phyloP scores from a whole-genome alignment of 2,888 invertebrate genomes.

The Criorhina ranunculi region DNA sequence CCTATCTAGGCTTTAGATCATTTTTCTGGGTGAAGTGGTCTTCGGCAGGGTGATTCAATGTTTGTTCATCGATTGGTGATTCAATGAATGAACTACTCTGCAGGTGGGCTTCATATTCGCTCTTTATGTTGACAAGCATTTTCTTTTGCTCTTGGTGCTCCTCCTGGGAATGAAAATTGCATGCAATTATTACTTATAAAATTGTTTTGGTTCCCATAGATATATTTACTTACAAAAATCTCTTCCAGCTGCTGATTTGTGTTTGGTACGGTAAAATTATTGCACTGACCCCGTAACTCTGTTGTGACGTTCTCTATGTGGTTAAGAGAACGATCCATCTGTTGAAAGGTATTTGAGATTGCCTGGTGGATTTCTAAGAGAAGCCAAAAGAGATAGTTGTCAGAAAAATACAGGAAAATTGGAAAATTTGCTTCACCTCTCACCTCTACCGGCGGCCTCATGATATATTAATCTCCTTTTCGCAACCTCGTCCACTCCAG shows the following conservation, averaged over 20 bases:
- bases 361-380: constrained; percentile 81
- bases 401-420: constrained; percentile 35
- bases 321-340: constrained; percentile 81
- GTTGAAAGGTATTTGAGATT: constrained; percentile 81
- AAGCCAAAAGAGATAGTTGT: background rate
- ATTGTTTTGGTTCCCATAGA: background rate
- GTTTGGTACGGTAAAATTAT: constrained; percentile 81
- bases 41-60: constrained; percentile 44
- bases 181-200: too few species aligned
- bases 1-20: constrained; percentile 72
- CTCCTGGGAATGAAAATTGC: constrained; percentile 79
- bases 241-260: constrained; percentile 82
- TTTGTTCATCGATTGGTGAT: constrained; percentile 58
- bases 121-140: constrained; percentile 82
- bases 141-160: constrained; percentile 84
- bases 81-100: constrained; percentile 75
- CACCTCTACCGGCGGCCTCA: constrained; percentile 64
- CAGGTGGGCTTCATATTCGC: constrained; percentile 82
- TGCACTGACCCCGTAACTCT: constrained; percentile 82
- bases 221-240: constrained; percentile 81
- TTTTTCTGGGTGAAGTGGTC: constrained; percentile 59
- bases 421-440: constrained; percentile 44
- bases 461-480: constrained; percentile 71
- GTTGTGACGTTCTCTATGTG: constrained; percentile 82
- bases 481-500: constrained; percentile 38